These are phyloP conservation scores for Heliconius himera DNA, from an alignment of 1,140 invertebrate genomes.

Conservation along the genomic window DNA sequence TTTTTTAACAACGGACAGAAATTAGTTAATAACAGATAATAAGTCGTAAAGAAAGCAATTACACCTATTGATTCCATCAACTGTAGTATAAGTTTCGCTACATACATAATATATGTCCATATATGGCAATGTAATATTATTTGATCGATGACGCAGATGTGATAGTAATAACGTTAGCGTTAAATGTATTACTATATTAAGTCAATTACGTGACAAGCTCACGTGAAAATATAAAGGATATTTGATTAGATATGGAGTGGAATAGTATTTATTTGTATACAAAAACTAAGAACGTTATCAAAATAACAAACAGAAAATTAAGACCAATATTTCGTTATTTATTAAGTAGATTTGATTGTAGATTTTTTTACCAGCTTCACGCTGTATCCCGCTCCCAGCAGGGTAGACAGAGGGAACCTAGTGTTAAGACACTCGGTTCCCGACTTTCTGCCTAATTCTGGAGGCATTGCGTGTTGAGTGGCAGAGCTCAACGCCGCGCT, in stretches of 20 bases:
- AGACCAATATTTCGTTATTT: too few species aligned
- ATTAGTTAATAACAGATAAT: neutral
- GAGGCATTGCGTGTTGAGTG: too few species aligned
- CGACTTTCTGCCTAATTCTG: too few species aligned
- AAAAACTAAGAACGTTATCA: neutral
- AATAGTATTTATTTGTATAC: neutral
- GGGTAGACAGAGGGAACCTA: too few species aligned
- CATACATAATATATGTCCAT: neutral
- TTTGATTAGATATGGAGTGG: neutral
- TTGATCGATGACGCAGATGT: conserved; percentile 12
- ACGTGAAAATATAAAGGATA: neutral
- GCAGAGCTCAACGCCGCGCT: too few species aligned
- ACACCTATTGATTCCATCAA: neutral
- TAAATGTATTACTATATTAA: conserved; percentile 10
- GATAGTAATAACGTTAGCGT: conserved; percentile 11
- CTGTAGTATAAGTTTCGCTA: neutral
- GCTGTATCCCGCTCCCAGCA: too few species aligned
- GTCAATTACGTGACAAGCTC: conserved; percentile 13
- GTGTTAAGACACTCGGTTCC: too few species aligned
- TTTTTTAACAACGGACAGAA: neutral
- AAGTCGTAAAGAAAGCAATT: neutral
- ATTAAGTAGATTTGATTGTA: too few species aligned
- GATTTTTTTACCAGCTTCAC: too few species aligned
- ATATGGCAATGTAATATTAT: conserved; percentile 1
- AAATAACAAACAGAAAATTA: neutral